Conservation (phyloP, 1,140 invertebrate species). For the Proales similis region DNA sequence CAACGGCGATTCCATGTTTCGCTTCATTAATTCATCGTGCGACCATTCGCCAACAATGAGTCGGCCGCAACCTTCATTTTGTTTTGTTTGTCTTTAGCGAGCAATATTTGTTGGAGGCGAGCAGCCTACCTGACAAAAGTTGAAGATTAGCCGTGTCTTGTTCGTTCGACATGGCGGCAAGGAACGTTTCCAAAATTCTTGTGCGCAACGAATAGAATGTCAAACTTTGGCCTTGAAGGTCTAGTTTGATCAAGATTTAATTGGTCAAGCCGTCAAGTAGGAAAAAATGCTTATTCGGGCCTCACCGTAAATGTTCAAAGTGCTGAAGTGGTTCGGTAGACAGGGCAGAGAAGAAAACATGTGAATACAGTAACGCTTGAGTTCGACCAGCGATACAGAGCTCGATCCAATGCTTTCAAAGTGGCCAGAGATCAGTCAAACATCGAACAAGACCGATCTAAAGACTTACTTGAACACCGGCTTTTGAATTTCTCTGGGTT, state of each 20-base stretch:
- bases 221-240: too few relatives aligned
- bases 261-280: constrained; percentile 33
- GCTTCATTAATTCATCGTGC: constrained; percentile 1
- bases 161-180: too few relatives aligned
- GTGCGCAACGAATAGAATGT: too few relatives aligned
- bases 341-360: constrained; percentile 77
- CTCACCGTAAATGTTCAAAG: constrained; percentile 58
- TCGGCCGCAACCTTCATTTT: constrained; percentile 46
- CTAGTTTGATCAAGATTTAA: too few relatives aligned
- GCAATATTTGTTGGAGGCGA: constrained; percentile 58
- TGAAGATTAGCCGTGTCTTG: too few relatives aligned
- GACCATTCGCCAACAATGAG: constrained; percentile 29
- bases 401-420: too few relatives aligned
- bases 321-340: constrained; percentile 77
- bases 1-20: too few relatives aligned
- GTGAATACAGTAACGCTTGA: constrained; percentile 80
- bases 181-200: too few relatives aligned
- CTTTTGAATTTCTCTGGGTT: neutral
- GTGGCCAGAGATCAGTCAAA: neutral
- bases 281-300: constrained; percentile 14
- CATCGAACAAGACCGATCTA: neutral
- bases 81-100: constrained; percentile 58
- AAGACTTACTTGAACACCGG: neutral
- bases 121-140: too few relatives aligned
- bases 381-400: constrained; percentile 54